A percentile compares a stretch with the other conserved stretches of the same genome.
These are phyloP conservation scores for Megalops atlanticus DNA, from an alignment of 2,113 vertebrate genomes.

Conservation along the genomic window DNA sequence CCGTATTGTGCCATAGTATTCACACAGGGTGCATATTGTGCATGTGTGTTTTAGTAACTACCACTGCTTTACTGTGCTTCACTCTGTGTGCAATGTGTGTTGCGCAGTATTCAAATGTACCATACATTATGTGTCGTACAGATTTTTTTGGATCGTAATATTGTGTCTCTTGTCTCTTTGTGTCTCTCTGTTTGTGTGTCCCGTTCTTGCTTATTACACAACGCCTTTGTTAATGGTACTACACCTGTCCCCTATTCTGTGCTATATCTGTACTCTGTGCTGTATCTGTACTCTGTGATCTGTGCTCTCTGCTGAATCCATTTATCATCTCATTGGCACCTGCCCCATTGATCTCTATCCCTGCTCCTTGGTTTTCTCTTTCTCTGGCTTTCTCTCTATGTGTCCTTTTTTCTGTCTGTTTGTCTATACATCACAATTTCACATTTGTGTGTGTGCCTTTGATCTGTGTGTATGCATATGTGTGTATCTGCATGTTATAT, in stretches of 20 bases:
- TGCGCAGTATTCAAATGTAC: neutral
- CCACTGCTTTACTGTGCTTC: neutral
- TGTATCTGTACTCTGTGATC: too few species aligned
- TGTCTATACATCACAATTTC: neutral
- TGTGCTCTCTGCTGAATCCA: too few species aligned
- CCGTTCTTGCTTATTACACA: neutral
- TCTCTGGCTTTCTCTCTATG: neutral
- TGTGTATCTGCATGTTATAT: constrained; percentile 5
- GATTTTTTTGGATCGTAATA: neutral
- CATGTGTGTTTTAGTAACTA: neutral
- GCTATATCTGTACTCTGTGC: too few species aligned
- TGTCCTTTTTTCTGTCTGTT: neutral
- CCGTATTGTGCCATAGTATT: too few species aligned
- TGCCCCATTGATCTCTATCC: too few species aligned
- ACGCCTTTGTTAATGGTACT: neutral
- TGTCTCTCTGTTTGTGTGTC: neutral
- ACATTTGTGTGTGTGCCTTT: constrained; percentile 23
- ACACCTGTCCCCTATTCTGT: neutral
- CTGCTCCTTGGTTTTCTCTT: too few species aligned
- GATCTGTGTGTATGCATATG: neutral
- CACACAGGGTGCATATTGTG: too few species aligned
- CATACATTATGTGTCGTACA: neutral
- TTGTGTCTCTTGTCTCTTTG: neutral
- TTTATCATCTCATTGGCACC: too few species aligned
- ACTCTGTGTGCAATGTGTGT: neutral